These are phyloP conservation scores for Tachyglossus aculeatus DNA, from an alignment of 2,797 vertebrate species.

Conservation along the genomic window DNA sequence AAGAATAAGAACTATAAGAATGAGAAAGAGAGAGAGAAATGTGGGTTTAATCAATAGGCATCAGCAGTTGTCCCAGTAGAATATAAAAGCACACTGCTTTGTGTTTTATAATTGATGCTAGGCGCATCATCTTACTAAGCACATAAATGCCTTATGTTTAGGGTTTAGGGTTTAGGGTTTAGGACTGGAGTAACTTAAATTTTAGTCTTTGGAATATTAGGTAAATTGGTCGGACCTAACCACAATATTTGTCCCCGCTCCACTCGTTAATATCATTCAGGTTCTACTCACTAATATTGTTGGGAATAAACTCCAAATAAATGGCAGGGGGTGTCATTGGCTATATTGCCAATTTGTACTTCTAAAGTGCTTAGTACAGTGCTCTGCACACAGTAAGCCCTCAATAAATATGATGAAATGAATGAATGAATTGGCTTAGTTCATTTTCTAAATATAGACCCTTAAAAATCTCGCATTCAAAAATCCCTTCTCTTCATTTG, in stretches of 20 bases:
- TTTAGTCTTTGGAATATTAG: slow-evolving; percentile 12
- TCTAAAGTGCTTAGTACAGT: slow-evolving; percentile 21
- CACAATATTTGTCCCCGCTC: no score
- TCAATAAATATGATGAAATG: background rate
- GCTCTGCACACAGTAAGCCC: slow-evolving; percentile 15
- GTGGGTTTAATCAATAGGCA: background rate
- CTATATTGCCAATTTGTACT: no score
- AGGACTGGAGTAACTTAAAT: background rate
- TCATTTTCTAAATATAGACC: slow-evolving; percentile 20
- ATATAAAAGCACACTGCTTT: background rate
- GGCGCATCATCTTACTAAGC: background rate
- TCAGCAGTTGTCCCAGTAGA: background rate
- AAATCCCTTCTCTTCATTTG: slow-evolving; percentile 50
- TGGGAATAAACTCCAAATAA: no score
- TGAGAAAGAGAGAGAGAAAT: background rate
- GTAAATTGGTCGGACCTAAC: slow-evolving; percentile 16
- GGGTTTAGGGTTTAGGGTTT: no score
- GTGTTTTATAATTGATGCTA: slow-evolving; percentile 13
- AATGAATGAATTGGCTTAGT: background rate
- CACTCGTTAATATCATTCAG: no score
- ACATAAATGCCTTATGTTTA: background rate
- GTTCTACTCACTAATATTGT: no score
- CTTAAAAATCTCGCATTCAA: slow-evolving; percentile 26
- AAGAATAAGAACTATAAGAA: no score
- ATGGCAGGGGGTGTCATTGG: no score